These are phyloP conservation scores for Cheilosia grossa DNA, from an alignment of 2,888 invertebrate genomes.

Conservation along the genomic window DNA sequence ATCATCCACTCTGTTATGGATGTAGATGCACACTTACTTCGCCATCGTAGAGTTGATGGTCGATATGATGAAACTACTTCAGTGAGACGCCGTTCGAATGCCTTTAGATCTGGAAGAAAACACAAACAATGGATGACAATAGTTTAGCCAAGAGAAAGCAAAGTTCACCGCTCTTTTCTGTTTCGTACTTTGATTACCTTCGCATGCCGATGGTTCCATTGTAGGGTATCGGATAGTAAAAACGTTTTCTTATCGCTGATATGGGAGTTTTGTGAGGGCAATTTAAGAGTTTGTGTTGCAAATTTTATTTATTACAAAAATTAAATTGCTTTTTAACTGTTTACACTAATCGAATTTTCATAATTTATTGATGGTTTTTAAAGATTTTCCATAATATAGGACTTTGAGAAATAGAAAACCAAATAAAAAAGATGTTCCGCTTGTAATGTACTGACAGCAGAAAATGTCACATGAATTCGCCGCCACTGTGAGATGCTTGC, in stretches of 20 bases:
- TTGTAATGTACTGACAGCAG: background rate
- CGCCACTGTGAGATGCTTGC: too few relatives aligned
- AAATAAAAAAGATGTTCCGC: conserved; percentile 15
- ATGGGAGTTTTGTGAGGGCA: background rate
- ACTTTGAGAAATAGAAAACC: conserved; percentile 6
- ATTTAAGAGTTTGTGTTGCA: conserved; percentile 22
- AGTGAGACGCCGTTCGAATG: conserved; percentile 97
- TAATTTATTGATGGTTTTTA: conserved; percentile 36
- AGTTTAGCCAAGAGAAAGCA: conserved; percentile 42
- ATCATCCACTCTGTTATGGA: background rate
- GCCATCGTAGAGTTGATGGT: conserved; percentile 97
- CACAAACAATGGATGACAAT: conserved; percentile 24
- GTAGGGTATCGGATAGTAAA: conserved; percentile 25
- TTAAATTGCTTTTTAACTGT: conserved; percentile 3
- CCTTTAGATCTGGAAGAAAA: conserved; percentile 92
- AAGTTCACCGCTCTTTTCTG: conserved; percentile 64
- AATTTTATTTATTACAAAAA: conserved; percentile 34
- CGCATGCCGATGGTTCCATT: conserved; percentile 95
- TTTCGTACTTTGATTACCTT: conserved; percentile 86
- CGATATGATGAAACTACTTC: conserved; percentile 98
- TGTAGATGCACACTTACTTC: conserved; percentile 87
- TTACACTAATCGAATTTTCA: conserved; percentile 55
- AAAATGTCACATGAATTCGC: conserved; percentile 40
- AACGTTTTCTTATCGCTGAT: conserved; percentile 9
- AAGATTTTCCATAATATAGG: conserved; percentile 16